These are phyloP conservation scores for Hipparchia semele DNA, from an alignment of 2,888 invertebrate genomes.

Conservation along the genomic window DNA sequence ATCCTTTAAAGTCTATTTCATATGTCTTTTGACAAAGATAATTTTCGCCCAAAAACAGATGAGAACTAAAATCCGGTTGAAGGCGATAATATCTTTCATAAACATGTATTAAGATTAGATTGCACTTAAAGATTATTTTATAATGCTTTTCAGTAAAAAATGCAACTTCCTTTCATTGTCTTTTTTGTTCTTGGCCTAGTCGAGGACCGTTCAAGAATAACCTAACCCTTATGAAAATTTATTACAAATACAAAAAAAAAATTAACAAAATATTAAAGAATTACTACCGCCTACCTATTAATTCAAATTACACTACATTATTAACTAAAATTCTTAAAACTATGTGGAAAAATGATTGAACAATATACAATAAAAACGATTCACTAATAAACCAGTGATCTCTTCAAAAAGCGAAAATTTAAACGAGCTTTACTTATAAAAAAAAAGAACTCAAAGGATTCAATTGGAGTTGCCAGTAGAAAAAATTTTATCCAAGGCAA, in stretches of 20 bases:
- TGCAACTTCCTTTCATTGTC: slow-evolving; percentile 80
- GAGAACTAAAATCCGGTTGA: slow-evolving; percentile 23
- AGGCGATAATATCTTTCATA: slow-evolving; percentile 39
- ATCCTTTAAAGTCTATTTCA: slow-evolving; percentile 25
- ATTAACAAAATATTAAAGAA: slow-evolving; percentile 80
- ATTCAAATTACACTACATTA: slow-evolving; percentile 78
- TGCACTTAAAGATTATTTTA: slow-evolving; percentile 50
- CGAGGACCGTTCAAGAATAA: slow-evolving; percentile 71
- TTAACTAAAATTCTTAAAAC: slow-evolving; percentile 78
- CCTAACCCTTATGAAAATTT: slow-evolving; percentile 74
- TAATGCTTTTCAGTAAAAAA: slow-evolving; percentile 61
- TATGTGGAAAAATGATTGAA: slow-evolving; percentile 81
- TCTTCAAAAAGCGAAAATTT: slow-evolving; percentile 46
- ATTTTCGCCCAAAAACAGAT: slow-evolving; percentile 20
- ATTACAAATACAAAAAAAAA: slow-evolving; percentile 77
- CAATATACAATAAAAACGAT: slow-evolving; percentile 82
- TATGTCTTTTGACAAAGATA: slow-evolving; percentile 30
- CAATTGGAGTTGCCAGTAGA: slow-evolving; percentile 31
- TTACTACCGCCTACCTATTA: slow-evolving; percentile 78
- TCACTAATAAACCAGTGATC: slow-evolving; percentile 77
- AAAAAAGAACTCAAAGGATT: slow-evolving; percentile 2
- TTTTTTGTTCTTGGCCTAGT: slow-evolving; percentile 74
- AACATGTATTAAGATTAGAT: slow-evolving; percentile 43
- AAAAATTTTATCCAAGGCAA: slow-evolving; percentile 25
- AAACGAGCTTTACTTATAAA: slow-evolving; percentile 15